phyloP scores from a whole-genome alignment of 2,113 vertebrate genomes.

The Caranx ignobilis region DNA sequence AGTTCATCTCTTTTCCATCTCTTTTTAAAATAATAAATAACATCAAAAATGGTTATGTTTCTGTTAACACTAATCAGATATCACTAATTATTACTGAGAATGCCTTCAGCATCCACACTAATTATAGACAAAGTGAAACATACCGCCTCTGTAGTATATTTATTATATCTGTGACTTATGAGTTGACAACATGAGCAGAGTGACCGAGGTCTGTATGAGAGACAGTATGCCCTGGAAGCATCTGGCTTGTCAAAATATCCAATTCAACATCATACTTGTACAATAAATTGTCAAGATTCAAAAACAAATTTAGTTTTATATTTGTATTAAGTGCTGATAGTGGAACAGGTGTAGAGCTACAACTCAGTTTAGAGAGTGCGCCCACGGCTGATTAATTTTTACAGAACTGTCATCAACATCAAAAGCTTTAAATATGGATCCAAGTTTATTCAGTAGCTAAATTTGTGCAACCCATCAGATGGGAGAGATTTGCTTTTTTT shows the following conservation, averaged over 20 bases:
- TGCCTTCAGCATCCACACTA: too few species aligned
- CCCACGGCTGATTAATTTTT: neutral
- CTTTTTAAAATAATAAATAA: too few species aligned
- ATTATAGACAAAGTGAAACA: neutral
- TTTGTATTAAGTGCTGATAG: neutral
- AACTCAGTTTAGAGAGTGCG: neutral
- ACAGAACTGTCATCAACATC: neutral
- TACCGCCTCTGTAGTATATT: neutral
- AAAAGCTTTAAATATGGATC: constrained; percentile 16
- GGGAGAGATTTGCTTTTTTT: neutral
- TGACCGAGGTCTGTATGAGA: constrained; percentile 12
- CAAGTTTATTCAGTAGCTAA: neutral
- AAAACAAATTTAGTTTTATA: neutral
- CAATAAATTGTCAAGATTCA: neutral
- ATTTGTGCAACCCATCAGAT: neutral
- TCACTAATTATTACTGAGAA: too few species aligned
- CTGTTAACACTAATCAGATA: too few species aligned
- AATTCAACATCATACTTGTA: neutral
- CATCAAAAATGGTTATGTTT: too few species aligned
- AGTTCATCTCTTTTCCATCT: too few species aligned
- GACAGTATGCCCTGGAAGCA: neutral
- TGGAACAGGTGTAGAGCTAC: neutral
- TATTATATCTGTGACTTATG: neutral
- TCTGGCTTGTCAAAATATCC: neutral
- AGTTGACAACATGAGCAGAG: neutral